Percentiles rank a stretch among this genome's conserved stretches.
phyloP scores from a whole-genome alignment of 2,797 vertebrate genomes.

The Leptodactylus fallax region DNA sequence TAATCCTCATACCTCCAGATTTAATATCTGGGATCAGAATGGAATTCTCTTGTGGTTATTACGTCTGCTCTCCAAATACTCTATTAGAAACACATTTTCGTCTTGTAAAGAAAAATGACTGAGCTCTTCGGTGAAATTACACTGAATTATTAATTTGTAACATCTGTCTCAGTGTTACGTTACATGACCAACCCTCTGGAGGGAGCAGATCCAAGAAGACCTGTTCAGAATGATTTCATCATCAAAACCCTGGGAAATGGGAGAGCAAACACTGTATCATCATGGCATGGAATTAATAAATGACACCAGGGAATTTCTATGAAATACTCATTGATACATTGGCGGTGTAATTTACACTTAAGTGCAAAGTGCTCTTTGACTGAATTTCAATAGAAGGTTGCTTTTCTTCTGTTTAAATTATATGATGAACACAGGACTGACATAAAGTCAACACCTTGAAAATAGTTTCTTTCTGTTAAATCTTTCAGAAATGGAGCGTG shows the following conservation, averaged over 20 bases:
- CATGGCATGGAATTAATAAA: constrained; percentile 65
- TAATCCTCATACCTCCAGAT: constrained; percentile 61
- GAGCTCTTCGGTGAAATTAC: constrained; percentile 65
- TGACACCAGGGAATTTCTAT: constrained; percentile 57
- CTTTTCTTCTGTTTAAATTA: constrained; percentile 58
- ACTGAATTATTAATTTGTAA: constrained; percentile 77
- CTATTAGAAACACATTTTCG: constrained; percentile 70
- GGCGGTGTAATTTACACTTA: constrained; percentile 65
- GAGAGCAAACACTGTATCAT: constrained; percentile 66
- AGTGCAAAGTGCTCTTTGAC: constrained; percentile 64
- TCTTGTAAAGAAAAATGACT: constrained; percentile 59
- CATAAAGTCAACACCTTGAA: constrained; percentile 62
- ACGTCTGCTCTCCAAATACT: constrained; percentile 61
- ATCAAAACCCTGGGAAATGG: constrained; percentile 61
- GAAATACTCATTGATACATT: constrained; percentile 65
- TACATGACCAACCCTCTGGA: constrained; percentile 69
- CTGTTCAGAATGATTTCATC: constrained; percentile 77
- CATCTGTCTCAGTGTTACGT: constrained; percentile 82
- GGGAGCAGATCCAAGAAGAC: constrained; percentile 70
- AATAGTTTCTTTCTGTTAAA: constrained; percentile 62
- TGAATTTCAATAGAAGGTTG: constrained; percentile 65
- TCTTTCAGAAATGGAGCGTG: constrained; percentile 58
- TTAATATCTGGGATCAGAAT: constrained; percentile 66
- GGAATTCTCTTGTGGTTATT: constrained; percentile 67
- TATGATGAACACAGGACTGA: constrained; percentile 59